Evolutionary conservation across 2,113 vertebrate species (phyloP), one percentile per base, ranked within the genome.

Genomic region (Lampris megalopsis): DNA sequence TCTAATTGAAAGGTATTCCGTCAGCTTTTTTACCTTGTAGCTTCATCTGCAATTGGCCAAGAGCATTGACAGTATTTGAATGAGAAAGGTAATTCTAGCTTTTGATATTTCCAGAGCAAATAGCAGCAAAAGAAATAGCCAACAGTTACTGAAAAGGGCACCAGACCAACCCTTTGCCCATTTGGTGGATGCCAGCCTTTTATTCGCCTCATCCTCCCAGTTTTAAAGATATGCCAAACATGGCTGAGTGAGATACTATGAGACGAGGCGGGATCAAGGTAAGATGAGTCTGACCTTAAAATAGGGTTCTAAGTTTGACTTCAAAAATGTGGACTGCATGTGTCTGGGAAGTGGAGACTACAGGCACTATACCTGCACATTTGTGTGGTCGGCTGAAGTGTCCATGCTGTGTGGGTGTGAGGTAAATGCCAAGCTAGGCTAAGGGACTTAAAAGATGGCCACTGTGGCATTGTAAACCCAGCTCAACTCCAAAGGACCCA

Each of bases 401-500:
- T 86, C 80, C 87, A 86, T 90, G 83, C 86, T 76, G 62, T 79
- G 62, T 3, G 60, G 70, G 77, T 77, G 69, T 65, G 81, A 86
- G 83, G 88, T 90, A 89, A 91, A 91, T 83, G 89, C 86, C 84
- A 75, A 68, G 65, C 60, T 43, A 7, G 69, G 74, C 60, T 65
- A 81, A 80, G 79, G 81, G 81, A 85, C 86, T 80, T 88, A 82
- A 92, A 90, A 84, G 79, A 88, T 81, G 86, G 85, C 86, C 85
- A 84, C 85, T 80, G 85, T 79, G 82, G 88, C 83, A 80, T 86
- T 73, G 80, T 90, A 89, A 92, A 91, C 85, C 84, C 79, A 77
- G 80, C 71, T 73, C 50, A 73, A 81, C 91, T 92, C 83, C 62
- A 70, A 86, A 86, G 81, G 87, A 86, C 82, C 88, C 70, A 67